A percentile compares a stretch with the other conserved stretches of the same genome.
These are phyloP conservation scores for Sibirionetta formosa DNA, from an alignment of 2,797 vertebrate genomes.

Conservation along the genomic window DNA sequence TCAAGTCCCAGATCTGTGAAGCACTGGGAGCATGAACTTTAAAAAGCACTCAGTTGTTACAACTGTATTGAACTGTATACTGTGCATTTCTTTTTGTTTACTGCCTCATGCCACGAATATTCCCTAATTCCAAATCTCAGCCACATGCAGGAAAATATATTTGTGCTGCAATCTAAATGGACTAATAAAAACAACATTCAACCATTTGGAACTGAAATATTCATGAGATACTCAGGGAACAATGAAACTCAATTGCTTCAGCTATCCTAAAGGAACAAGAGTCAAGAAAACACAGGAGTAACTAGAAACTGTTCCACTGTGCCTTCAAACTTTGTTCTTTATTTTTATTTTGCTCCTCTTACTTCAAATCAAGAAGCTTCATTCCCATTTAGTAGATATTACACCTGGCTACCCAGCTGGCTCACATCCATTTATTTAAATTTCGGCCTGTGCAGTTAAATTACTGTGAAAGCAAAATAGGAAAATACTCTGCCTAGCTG, in stretches of 20 bases:
- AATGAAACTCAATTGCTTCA: slow-evolving; percentile 80
- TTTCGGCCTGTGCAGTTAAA: not conserved
- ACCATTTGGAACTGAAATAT: slow-evolving; percentile 83
- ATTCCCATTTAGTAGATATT: slow-evolving; percentile 31
- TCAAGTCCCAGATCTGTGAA: slow-evolving; percentile 42
- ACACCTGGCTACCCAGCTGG: slow-evolving; percentile 26
- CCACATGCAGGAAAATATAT: slow-evolving; percentile 72
- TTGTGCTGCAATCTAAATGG: slow-evolving; percentile 74
- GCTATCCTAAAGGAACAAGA: slow-evolving; percentile 76
- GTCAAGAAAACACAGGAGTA: slow-evolving; percentile 71
- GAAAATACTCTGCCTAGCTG: not conserved
- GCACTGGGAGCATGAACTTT: slow-evolving; percentile 16
- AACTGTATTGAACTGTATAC: slow-evolving; percentile 46
- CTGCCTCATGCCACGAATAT: slow-evolving; percentile 59
- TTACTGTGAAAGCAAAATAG: not conserved
- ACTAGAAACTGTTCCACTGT: slow-evolving; percentile 59
- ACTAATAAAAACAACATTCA: slow-evolving; percentile 78
- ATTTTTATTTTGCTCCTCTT: slow-evolving; percentile 28
- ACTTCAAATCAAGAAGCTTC: slow-evolving; percentile 56
- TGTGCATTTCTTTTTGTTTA: slow-evolving; percentile 63
- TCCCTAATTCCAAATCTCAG: slow-evolving; percentile 68
- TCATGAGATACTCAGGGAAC: slow-evolving; percentile 79
- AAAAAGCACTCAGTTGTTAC: slow-evolving; percentile 58
- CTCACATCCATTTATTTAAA: not conserved
- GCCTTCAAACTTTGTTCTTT: slow-evolving; percentile 63